Base-by-base conservation (phyloP, 2,888 invertebrate genomes). In the Dryadula phaetusa region DNA sequence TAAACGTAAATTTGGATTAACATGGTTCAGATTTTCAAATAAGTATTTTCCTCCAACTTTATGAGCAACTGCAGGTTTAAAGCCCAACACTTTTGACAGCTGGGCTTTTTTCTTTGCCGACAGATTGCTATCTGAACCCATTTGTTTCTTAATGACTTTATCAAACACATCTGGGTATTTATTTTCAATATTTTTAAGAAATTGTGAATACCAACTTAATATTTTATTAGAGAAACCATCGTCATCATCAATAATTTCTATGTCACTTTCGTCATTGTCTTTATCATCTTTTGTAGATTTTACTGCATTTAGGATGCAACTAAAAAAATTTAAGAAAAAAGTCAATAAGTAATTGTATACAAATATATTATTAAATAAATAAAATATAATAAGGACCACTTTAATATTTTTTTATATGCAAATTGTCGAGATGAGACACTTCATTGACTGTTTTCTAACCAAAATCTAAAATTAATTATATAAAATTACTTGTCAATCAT, bases 121-220 rank as follows among this genome's bases (percentile, higher is more conserved):
- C 1, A 80, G 74, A 65, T 85, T 81, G 34, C 83, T 84, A 25
- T 82, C 79, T 3, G 84, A 85, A 66, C 88, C 84, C 82, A 92
- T 92, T 25, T 95, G 90, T 16, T 91, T 88, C 75, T 95, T 95
- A 0, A 96, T 88, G 49, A 95, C 94, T 56, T 91, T 87, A 77
- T 97, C 97, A 79, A 97, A 97, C 12, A 93, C 94, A 0, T 90
- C 88, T 0, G 97, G 96, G 81, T 97, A 97, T 74, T 95, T 94
- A 4, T 85, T 91, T 83, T 97, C 97, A 1, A 97, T 81, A 25
- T 87, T 93, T 69, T 93, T 92, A 0, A 96, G 76, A 34, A 95
- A 89, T 18, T 84, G 74, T 0, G 92, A 92, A 74, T 94, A 94
- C 95, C 95, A 95, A 0, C 80, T 76, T 16, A 90, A 78, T 20